Evolutionary conservation across 2,113 vertebrate genomes (phyloP).

Genomic region (Todiramphus chloris): DNA sequence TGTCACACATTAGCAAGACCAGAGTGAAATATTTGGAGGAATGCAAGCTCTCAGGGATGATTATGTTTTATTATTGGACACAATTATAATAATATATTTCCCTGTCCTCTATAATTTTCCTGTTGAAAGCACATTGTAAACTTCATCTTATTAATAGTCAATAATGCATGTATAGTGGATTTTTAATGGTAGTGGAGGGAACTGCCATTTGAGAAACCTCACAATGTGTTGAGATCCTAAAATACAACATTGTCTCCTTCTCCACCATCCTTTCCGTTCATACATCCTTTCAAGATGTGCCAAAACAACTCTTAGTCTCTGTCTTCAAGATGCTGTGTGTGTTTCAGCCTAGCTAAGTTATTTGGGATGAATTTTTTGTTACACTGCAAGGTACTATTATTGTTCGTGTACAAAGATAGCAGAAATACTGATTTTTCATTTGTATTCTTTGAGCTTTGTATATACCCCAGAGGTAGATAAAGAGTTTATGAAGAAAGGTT

Average conservation of each 20-base stretch:
- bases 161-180: neutral
- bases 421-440: conserved; percentile 43
- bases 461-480: conserved; percentile 53
- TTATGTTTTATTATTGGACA: neutral
- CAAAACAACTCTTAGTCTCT: conserved; percentile 52
- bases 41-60: neutral
- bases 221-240: conserved; percentile 19
- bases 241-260: conserved; percentile 33
- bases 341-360: conserved; percentile 22
- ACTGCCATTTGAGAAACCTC: conserved; percentile 32
- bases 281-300: conserved; percentile 35
- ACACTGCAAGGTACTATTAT: conserved; percentile 26
- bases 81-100: neutral
- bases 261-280: neutral
- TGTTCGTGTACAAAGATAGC: conserved; percentile 25
- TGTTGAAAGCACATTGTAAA: conserved; percentile 1
- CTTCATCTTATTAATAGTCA: conserved; percentile 33
- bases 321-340: conserved; percentile 16
- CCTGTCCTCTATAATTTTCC: conserved; percentile 15
- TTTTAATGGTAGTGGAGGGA: conserved; percentile 28
- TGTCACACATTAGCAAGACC: neutral
- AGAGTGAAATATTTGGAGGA: neutral
- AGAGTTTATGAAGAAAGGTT: conserved; percentile 57
- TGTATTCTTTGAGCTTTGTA: conserved; percentile 44
- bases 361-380: conserved; percentile 46